These are phyloP conservation scores for Calliphora vomitoria DNA, from an alignment of 2,888 invertebrate genomes.

Conservation along the genomic window DNA sequence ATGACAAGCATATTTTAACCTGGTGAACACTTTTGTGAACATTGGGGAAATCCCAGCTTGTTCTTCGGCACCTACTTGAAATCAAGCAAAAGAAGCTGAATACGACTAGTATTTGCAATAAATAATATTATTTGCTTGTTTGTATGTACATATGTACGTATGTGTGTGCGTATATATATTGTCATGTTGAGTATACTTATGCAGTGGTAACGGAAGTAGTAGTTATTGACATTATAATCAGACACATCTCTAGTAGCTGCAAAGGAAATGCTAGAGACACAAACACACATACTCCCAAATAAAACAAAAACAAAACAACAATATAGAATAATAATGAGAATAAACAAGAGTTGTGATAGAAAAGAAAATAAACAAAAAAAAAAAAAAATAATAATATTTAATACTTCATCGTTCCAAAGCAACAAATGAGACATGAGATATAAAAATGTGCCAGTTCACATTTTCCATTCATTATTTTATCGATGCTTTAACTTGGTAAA, in stretches of 20 bases:
- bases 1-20: constrained; percentile 82
- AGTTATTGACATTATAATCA: constrained; percentile 82
- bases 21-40: constrained; percentile 63
- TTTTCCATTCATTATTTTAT: constrained; percentile 81
- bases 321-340: constrained; percentile 56
- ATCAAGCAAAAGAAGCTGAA: constrained; percentile 33
- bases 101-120: constrained; percentile 53
- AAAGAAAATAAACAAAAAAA: constrained; percentile 44
- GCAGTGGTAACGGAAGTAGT: constrained; percentile 56
- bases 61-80: constrained; percentile 53
- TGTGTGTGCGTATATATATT: too few relatives aligned
- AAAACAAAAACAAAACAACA: constrained; percentile 73
- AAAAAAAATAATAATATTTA: constrained; percentile 40
- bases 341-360: constrained; percentile 26
- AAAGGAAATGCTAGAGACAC: constrained; percentile 69
- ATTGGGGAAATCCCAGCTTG: constrained; percentile 43
- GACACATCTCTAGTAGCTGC: constrained; percentile 66
- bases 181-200: constrained; percentile 20
- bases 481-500: constrained; percentile 79
- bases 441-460: constrained; percentile 59
- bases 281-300: constrained; percentile 75
- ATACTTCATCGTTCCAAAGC: constrained; percentile 35
- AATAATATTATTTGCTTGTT: constrained; percentile 70
- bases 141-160: constrained; percentile 23
- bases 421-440: constrained; percentile 65